Percentiles rank a stretch among this genome's conserved stretches.
Evolutionary conservation across 2,797 vertebrate species (phyloP).

Genomic region (Astyanax mexicanus): DNA sequence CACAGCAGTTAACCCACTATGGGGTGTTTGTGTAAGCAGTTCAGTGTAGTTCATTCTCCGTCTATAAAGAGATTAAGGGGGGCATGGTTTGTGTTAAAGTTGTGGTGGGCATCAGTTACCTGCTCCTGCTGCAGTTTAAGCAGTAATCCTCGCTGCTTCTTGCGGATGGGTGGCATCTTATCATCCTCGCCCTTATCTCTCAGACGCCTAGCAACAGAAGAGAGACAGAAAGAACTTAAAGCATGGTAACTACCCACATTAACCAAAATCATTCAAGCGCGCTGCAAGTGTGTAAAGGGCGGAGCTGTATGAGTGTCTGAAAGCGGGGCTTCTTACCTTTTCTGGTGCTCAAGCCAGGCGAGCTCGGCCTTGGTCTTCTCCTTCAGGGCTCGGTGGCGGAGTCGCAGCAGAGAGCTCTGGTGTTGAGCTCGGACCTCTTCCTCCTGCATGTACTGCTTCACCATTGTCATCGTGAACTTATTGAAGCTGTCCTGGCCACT

Average conservation of each 20-base stretch:
- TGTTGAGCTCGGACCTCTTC: constrained; percentile 95
- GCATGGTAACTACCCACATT: too few relatives aligned
- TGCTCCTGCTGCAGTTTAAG: constrained; percentile 95
- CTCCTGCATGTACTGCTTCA: constrained; percentile 97
- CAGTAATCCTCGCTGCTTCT: constrained; percentile 93
- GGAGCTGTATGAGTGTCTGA: background rate
- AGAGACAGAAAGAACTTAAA: background rate
- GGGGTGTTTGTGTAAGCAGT: too few relatives aligned
- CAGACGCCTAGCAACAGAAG: constrained; percentile 76
- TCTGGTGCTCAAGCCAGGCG: constrained; percentile 97
- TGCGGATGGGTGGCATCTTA: constrained; percentile 97
- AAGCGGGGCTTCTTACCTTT: constrained; percentile 73
- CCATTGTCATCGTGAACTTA: constrained; percentile 98
- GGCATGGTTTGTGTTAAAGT: too few relatives aligned
- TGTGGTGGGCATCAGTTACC: constrained; percentile 73
- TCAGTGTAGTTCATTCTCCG: too few relatives aligned
- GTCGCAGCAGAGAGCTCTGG: constrained; percentile 91
- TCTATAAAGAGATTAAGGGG: too few relatives aligned
- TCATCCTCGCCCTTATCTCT: constrained; percentile 98
- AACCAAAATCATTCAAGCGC: too few relatives aligned
- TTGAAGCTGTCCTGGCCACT: constrained; percentile 94
- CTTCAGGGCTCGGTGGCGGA: constrained; percentile 93
- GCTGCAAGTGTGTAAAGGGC: too few relatives aligned
- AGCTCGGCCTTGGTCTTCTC: constrained; percentile 95
- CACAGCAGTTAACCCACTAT: too few relatives aligned